Base-by-base conservation (phyloP, 2,797 vertebrate species). In the Hylomyscus alleni region DNA sequence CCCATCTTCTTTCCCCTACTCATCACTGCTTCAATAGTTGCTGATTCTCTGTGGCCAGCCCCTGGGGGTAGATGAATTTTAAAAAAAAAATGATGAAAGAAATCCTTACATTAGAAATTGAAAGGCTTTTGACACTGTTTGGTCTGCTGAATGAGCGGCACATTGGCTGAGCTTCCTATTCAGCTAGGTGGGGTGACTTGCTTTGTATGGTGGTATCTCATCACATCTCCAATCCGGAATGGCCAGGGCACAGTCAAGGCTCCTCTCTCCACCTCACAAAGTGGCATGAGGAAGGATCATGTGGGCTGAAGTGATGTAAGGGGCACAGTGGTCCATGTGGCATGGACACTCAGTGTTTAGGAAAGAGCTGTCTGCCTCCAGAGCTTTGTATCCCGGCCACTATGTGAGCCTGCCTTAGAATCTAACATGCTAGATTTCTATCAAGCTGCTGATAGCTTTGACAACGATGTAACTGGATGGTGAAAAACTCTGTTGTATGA, bases 251-350 rank as follows among this genome's bases (percentile, higher is more conserved):
- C 73, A 60, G n/a, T 34, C 10, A n/a, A 0, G 69, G 40, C 2
- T 44, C 12, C 13, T 65, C 22, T 54, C 3, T 26, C 19, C 12
- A 20, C 14, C 50, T 83, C 50, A 76, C 0, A 54, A 19, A 40
- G 37, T 58, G 19, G 62, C 22, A 10, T 0, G 3, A 47, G 34
- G 44, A 80, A 78, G 37, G 44, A 83, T 14, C 22, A 8, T 11
- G 9, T 24, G 69, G 56, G 13, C 7, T 1, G 13, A 72, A 6
- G 22, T 20, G 24, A 65, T 0, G 1, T 1, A 4, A n/a, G 31
- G 50, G 10, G 11, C 10, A 29, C 0, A 11, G 4, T 50, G 62
- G 76, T 6, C 19, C 52, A 34, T 0, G n/a, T 34, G 10, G 20
- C 31, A 83, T 2, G 90, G 52, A 34, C 0, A 1, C 34, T 15